Evolutionary conservation across 2,113 vertebrate species (phyloP).

Genomic region (Cyprichromis sp.): DNA sequence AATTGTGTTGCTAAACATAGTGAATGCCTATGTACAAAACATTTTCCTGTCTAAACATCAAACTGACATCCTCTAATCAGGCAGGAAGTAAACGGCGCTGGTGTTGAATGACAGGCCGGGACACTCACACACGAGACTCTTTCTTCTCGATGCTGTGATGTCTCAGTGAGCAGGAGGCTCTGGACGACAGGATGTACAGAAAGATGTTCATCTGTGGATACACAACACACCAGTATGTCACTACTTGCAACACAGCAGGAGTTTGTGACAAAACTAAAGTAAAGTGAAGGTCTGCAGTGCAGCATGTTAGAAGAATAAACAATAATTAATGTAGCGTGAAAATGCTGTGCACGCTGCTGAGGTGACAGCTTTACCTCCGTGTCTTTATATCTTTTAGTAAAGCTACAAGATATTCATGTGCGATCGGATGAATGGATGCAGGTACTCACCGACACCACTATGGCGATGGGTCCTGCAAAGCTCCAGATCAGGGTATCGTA

Average conservation of each 20-base stretch:
- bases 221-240: neutral
- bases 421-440: neutral
- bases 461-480: constrained; percentile 82
- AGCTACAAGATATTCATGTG: neutral
- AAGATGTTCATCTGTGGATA: constrained; percentile 82
- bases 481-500: constrained; percentile 93
- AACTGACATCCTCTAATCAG: neutral
- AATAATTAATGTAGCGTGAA: neutral
- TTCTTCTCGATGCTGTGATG: constrained; percentile 86
- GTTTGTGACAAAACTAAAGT: neutral
- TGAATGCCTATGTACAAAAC: neutral
- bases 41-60: neutral
- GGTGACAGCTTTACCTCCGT: neutral
- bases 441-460: constrained; percentile 78
- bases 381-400: neutral
- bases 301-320: neutral
- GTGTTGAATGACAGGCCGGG: neutral
- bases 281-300: neutral
- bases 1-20: neutral
- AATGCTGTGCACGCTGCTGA: neutral
- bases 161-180: constrained; percentile 73
- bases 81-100: neutral
- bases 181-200: constrained; percentile 81
- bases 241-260: neutral
- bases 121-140: constrained; percentile 79